Percentiles rank a stretch among this genome's conserved stretches.
These are phyloP conservation scores for Patella depressa DNA, from an alignment of 2,888 invertebrate genomes.

Conservation along the genomic window DNA sequence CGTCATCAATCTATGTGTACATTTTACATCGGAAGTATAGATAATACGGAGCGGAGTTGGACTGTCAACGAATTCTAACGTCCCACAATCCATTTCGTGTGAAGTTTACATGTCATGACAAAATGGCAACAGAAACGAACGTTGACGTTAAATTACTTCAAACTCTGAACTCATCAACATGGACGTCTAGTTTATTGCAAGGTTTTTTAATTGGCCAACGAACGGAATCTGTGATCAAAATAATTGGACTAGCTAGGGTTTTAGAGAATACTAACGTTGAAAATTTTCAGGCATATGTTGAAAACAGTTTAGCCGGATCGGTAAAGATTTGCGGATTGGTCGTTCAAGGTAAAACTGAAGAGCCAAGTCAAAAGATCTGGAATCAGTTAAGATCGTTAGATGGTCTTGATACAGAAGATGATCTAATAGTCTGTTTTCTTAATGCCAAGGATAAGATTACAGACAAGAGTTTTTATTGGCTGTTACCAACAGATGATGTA, in stretches of 20 bases:
- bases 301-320: background rate
- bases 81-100: too few relatives aligned
- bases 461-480: background rate
- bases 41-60: too few relatives aligned
- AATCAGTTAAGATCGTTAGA: background rate
- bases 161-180: too few relatives aligned
- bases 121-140: too few relatives aligned
- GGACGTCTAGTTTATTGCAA: background rate
- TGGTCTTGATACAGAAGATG: too few relatives aligned
- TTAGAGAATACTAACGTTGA: background rate
- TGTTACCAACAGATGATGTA: background rate
- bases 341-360: background rate
- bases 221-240: background rate
- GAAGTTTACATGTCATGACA: too few relatives aligned
- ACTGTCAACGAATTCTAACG: too few relatives aligned
- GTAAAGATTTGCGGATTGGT: background rate
- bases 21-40: too few relatives aligned
- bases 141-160: too few relatives aligned
- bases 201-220: background rate
- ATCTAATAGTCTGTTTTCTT: background rate
- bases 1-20: too few relatives aligned
- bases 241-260: background rate
- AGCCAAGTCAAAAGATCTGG: background rate
- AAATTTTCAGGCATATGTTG: background rate
- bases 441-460: background rate